phyloP scores from a whole-genome alignment of 2,797 vertebrate species.

The Danio albolineatus region DNA sequence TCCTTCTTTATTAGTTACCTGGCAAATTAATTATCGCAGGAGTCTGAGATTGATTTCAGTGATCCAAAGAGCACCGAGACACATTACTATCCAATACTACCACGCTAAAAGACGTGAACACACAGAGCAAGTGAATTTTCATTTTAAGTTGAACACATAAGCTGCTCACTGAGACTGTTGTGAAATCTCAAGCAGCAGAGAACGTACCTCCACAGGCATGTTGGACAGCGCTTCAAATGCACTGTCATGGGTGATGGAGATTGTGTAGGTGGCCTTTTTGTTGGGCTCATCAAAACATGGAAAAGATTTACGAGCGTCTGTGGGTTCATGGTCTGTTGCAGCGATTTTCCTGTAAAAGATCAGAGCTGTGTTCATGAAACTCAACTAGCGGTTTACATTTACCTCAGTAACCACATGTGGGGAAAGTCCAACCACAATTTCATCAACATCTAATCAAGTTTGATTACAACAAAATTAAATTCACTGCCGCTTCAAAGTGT shows the following conservation, averaged over 20 bases:
- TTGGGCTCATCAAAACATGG: constrained; percentile 98
- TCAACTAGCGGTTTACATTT: constrained; percentile 29
- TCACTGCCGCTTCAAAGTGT: not conserved
- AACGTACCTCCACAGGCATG: constrained; percentile 88
- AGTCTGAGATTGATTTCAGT: no score
- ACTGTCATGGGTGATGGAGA: constrained; percentile 84
- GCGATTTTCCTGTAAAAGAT: constrained; percentile 90
- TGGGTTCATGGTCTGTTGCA: constrained; percentile 96
- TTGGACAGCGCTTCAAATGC: constrained; percentile 87
- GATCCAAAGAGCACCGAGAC: no score
- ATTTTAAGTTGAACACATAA: not conserved
- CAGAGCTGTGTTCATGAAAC: constrained; percentile 32
- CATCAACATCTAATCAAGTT: constrained; percentile 23
- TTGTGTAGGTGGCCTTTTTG: constrained; percentile 93
- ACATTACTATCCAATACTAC: no score
- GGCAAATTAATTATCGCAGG: no score
- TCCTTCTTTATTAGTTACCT: no score
- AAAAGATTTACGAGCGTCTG: constrained; percentile 95
- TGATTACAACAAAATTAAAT: constrained; percentile 25
- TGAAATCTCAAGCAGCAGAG: not conserved
- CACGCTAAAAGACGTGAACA: no score
- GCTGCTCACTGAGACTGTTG: not conserved
- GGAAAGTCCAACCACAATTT: constrained; percentile 25
- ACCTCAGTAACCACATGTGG: constrained; percentile 14
- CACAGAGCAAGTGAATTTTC: not conserved